These are phyloP conservation scores for Paratrypauchen microcephalus DNA, from an alignment of 2,797 vertebrate species.

Conservation along the genomic window DNA sequence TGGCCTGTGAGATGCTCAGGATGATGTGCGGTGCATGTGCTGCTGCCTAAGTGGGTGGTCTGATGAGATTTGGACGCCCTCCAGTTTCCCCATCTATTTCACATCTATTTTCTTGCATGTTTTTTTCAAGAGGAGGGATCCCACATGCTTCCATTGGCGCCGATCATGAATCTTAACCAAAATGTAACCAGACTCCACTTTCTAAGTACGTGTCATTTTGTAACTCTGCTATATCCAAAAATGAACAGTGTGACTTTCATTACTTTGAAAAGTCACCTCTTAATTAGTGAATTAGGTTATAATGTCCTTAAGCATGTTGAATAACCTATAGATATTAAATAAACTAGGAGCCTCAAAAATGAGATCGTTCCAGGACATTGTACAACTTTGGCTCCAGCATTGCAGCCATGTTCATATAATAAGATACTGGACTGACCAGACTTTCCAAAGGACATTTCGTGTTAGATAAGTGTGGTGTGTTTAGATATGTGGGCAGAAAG, in stretches of 20 bases:
- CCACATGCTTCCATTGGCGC: constrained; percentile 33
- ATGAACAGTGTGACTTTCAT: neutral
- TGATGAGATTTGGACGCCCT: constrained; percentile 63
- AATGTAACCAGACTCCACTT: neutral
- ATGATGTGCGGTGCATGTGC: constrained; percentile 75
- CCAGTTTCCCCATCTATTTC: constrained; percentile 44
- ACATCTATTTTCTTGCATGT: constrained; percentile 9
- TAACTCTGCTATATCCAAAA: neutral
- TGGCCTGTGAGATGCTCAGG: neutral
- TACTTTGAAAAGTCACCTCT: neutral
- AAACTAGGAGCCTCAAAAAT: neutral
- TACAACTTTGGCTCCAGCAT: neutral
- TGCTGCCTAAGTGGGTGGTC: constrained; percentile 84
- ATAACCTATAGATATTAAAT: constrained; percentile 9
- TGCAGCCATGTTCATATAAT: constrained; percentile 2
- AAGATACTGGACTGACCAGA: neutral
- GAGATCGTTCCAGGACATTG: neutral
- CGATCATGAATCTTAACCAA: constrained; percentile 24
- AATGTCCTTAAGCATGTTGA: neutral
- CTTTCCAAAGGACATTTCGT: neutral
- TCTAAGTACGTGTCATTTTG: neutral
- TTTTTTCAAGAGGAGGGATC: constrained; percentile 24
- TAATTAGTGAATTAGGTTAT: constrained; percentile 1
- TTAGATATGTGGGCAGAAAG: neutral
- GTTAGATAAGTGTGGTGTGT: neutral